Conservation (phyloP, 35 echinoderm and acorn worm genomes). For the Apostichopus parvimensis region DNA sequence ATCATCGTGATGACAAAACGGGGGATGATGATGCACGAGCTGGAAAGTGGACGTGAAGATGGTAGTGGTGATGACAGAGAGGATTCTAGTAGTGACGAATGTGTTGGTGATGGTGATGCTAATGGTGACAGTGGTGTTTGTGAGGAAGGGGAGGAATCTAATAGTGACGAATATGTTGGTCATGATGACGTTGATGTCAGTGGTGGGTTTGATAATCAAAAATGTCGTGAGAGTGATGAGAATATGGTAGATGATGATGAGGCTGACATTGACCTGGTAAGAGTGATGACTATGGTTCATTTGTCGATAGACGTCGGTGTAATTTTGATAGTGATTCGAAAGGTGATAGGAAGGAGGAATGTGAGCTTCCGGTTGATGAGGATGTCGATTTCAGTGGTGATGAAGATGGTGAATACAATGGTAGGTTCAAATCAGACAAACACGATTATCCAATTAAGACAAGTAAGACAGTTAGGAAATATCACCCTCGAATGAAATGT, state of each 20-base stretch:
- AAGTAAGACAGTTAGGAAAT: background rate
- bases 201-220: conserved; percentile 17
- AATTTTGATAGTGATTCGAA: conserved; percentile 30
- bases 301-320: background rate
- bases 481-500: background rate
- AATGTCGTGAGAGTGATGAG: background rate
- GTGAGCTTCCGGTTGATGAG: background rate
- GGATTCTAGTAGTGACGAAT: no score
- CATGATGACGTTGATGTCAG: background rate
- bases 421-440: background rate
- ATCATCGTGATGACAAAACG: no score
- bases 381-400: conserved; percentile 4
- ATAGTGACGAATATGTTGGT: background rate
- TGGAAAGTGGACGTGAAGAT: no score
- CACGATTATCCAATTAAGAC: background rate
- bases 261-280: background rate
- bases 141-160: no score
- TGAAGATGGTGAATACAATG: background rate
- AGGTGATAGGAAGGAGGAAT: background rate
- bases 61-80: no score
- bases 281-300: background rate
- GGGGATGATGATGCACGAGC: no score
- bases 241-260: background rate
- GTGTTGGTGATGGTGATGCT: no score
- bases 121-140: no score